phyloP scores from a whole-genome alignment of 2,888 invertebrate genomes.

The Atethmia centrago region DNA sequence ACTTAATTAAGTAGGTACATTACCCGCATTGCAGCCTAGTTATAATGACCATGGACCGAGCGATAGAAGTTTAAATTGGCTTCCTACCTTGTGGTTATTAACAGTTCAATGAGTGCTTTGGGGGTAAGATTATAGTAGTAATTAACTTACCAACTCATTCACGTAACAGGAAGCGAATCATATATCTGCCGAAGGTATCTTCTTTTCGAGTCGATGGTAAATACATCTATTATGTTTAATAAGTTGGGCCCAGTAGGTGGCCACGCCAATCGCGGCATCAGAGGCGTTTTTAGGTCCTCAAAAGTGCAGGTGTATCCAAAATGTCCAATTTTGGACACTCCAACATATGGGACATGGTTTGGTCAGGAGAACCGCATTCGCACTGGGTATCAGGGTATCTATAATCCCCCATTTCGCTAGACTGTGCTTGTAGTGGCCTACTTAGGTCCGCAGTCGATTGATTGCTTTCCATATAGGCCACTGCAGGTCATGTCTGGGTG shows the following conservation, averaged over 20 bases:
- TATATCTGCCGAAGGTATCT: too few species aligned
- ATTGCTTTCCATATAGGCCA: neutral
- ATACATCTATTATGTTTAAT: neutral
- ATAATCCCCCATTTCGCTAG: neutral
- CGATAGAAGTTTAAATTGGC: slow-evolving; percentile 9
- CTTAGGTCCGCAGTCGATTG: too few species aligned
- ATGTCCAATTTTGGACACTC: too few species aligned
- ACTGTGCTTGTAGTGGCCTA: too few species aligned
- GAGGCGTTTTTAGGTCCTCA: neutral
- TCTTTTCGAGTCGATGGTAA: neutral
- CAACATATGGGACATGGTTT: neutral
- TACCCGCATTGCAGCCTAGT: slow-evolving; percentile 47
- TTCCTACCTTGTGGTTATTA: slow-evolving; percentile 2
- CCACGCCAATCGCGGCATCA: neutral
- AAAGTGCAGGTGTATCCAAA: neutral
- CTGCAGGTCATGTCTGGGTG: too few species aligned
- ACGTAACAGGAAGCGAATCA: neutral
- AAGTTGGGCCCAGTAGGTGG: neutral
- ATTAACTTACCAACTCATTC: neutral
- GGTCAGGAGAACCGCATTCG: neutral
- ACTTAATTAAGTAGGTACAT: slow-evolving; percentile 26
- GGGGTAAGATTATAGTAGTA: neutral
- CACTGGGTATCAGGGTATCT: too few species aligned
- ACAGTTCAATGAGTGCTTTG: neutral
- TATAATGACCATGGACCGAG: neutral